Base-by-base conservation (phyloP, 2,888 invertebrate species). In the Ditula angustiorana region DNA sequence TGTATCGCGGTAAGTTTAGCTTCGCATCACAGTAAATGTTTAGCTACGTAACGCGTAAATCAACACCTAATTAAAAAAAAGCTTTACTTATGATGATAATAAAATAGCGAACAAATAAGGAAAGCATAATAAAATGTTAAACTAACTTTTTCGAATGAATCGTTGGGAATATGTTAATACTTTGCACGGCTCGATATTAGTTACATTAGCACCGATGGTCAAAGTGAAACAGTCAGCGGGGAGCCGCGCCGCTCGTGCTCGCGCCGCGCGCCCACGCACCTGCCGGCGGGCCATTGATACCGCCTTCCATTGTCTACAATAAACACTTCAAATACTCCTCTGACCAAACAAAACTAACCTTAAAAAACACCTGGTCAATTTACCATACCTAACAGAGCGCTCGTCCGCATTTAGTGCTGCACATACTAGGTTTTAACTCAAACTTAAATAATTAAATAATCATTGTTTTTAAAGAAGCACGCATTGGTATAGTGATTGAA, bases 171-270 rank as follows among this genome's bases (percentile, higher is more conserved):
- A 52, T 8, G 53, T 21, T 33, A 33, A 35, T 23, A 13, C 41
- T 63, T 50, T 33, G 56, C 57, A 44, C 50, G 50, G 21, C 23
- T 50, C 57, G 50, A 63, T 57, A 44, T 46, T n/a, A 56, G 62
- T 50, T 50, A 44, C 33, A 57, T 50, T 50, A 50, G 50, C 33
- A 33, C 44, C n/a, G 52, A 50, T 44, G 37, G 56, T 23, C 33
- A 46, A 16, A 55, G 55, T 47, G 35, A 8, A 37, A 37, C 26
- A 46, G 79, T 56, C 82, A 61, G 79, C 82, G 76, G 81, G 79
- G 74, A 60, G 76, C 69, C 74, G 74, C 69, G 75, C 73, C 69
- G 75, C 73, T 77, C 75, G 76, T 63, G 68, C 69, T 21, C 63
- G 46, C 33, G 67, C 73, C 60, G 50, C 37, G 33, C 60, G 37